Conservation (phyloP, 2,113 vertebrate genomes). For the Neoarius graeffei region DNA sequence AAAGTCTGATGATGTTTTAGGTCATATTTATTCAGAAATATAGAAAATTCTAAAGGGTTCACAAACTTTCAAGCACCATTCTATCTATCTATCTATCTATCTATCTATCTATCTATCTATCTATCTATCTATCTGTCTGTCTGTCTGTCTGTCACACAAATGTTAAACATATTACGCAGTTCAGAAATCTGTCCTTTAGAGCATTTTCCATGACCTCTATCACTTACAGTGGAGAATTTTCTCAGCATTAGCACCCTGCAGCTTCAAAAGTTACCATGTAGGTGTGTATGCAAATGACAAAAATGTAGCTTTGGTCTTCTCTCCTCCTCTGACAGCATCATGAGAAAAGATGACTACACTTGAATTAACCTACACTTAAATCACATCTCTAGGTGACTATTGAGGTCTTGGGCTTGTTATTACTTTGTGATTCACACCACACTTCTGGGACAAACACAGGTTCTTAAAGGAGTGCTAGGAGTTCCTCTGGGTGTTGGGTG, state of each 20-base stretch:
- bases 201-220: background rate
- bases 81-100: background rate
- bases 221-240: background rate
- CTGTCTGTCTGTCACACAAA: background rate
- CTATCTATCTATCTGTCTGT: background rate
- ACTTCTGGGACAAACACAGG: background rate
- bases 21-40: no score
- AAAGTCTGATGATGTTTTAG: background rate
- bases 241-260: constrained; percentile 31
- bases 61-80: no score
- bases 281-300: constrained; percentile 41
- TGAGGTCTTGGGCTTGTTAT: background rate
- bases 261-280: constrained; percentile 48
- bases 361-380: background rate
- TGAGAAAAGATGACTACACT: constrained; percentile 40
- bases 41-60: no score
- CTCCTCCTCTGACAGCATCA: constrained; percentile 48
- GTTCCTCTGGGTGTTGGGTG: constrained; percentile 28
- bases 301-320: constrained; percentile 33
- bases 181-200: background rate
- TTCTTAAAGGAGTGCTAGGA: constrained; percentile 10
- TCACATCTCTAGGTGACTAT: background rate
- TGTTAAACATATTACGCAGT: background rate
- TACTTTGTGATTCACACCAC: background rate
- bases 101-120: constrained; percentile 5